A percentile compares a stretch with the other conserved stretches of the same genome.
Evolutionary conservation across 2,113 vertebrate species (phyloP).

Genomic region (Actinemys pallida): DNA sequence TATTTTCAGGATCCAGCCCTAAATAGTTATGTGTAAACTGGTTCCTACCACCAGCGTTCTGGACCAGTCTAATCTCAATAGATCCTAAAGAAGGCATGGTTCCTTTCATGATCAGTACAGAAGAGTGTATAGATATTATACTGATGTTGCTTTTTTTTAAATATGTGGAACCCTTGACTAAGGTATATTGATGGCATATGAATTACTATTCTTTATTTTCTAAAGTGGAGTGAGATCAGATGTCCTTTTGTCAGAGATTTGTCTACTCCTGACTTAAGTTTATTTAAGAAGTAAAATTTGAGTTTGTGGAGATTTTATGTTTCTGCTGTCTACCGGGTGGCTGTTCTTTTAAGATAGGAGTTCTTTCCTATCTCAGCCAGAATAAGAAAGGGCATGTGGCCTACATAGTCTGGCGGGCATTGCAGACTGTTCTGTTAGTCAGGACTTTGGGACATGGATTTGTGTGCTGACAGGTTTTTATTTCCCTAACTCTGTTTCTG

Average conservation of each 20-base stretch:
- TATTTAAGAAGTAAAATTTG: slow-evolving; percentile 16
- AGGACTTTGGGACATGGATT: not conserved
- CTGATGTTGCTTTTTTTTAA: not conserved
- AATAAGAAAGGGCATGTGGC: not conserved
- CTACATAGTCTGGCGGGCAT: not conserved
- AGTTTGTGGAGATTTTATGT: not conserved
- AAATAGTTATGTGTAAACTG: not conserved
- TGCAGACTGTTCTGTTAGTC: not conserved
- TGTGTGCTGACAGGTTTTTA: not conserved
- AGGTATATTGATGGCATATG: slow-evolving; percentile 41
- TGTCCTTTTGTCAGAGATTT: not conserved
- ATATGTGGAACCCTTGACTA: slow-evolving; percentile 29
- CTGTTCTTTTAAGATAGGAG: not conserved
- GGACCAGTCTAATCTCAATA: not conserved
- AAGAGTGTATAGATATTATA: slow-evolving; percentile 44
- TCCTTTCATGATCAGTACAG: not conserved
- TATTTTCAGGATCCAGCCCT: not conserved
- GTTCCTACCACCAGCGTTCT: not conserved
- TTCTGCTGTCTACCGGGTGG: not conserved
- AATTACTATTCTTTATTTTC: not conserved
- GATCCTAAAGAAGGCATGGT: not conserved
- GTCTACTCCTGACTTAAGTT: not conserved
- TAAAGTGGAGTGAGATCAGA: slow-evolving; percentile 37
- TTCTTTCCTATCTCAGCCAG: not conserved
- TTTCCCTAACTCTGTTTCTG: not conserved